Evolutionary conservation across 1,140 invertebrate genomes (phyloP), one percentile per base, ranked within the genome.

Genomic region (Harpegnathos saltator): DNA sequence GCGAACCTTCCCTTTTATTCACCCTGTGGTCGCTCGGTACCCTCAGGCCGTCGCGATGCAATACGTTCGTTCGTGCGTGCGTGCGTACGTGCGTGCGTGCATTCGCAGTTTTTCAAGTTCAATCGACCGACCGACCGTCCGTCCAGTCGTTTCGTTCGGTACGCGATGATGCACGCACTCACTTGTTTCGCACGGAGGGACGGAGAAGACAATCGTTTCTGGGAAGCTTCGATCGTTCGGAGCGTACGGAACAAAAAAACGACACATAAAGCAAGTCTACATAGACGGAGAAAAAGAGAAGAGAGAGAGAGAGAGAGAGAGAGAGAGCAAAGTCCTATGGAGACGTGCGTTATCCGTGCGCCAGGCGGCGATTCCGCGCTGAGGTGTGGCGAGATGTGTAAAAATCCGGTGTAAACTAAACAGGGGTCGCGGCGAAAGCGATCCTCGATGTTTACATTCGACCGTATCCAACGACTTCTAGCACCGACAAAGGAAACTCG

Each of bases 1-100:
- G 68, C 68, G 81, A 69, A 59, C 52, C 85, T 81, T 84, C 85
- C 85, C 86, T 72, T 85, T 81, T 81, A 88, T 87, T 84, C 68
- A 88, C 63, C 82, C 86, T 54, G 66, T 54, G 50, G 56, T 4
- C 71, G 33, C 1, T 33, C 19, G 24, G 26, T 33, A 38, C 52
- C 86, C 71, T 66, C 22, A 15, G 14, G 33, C 63, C 33, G 58
- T 4, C 19, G 22, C 12, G 26, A 52, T 62, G 29, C 9, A 11
- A n/a, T 50, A 59, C 56, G 29, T 33, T 1, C 29, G 29, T 33
- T 1, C 29, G 29, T 33, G 29, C 29, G 29, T 33, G 29, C 29
- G 29, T 33, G 29, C 29, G 29, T 33, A 5, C 29, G 29, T 33
- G 29, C 29, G 83, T 77, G 48, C 56, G 52, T 66, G 71, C 71